Percentiles rank a stretch among this genome's conserved stretches.
phyloP scores from a whole-genome alignment of 1,140 invertebrate species.

The Campodea augens region DNA sequence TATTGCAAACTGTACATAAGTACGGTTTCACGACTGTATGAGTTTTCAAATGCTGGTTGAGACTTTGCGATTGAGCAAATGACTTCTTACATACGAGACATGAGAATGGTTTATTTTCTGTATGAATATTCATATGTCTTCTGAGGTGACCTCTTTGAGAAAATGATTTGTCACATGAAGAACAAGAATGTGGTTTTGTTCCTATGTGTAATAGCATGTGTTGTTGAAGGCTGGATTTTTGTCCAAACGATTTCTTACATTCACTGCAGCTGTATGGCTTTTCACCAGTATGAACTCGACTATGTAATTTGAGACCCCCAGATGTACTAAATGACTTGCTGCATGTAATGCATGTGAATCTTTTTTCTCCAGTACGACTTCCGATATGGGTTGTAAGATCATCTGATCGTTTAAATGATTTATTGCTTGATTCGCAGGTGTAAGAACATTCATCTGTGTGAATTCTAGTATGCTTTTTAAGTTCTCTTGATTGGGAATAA shows the following conservation, averaged over 20 bases:
- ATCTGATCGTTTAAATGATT: background rate
- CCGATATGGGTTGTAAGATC: background rate
- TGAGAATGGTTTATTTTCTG: constrained; percentile 1
- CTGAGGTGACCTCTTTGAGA: background rate
- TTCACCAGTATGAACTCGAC: constrained; percentile 3
- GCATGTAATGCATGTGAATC: background rate
- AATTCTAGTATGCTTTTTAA: background rate
- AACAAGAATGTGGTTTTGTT: constrained; percentile 1
- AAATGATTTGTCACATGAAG: background rate
- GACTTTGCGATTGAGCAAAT: background rate
- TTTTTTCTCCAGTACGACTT: background rate
- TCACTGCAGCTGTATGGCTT: background rate
- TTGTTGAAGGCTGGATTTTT: background rate
- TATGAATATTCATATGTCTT: constrained; percentile 1
- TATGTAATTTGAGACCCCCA: background rate
- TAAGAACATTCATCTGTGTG: background rate
- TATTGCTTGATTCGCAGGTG: background rate
- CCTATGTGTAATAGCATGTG: constrained; percentile 4
- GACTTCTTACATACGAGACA: constrained; percentile 2
- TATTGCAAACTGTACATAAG: background rate
- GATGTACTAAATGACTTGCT: background rate
- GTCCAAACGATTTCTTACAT: constrained; percentile 1
- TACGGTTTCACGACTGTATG: constrained; percentile 4
- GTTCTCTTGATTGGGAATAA: background rate
- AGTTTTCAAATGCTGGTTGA: constrained; percentile 1